Evolutionary conservation across 2,888 invertebrate species (phyloP).

Genomic region (Drosophila multiciliata): DNA sequence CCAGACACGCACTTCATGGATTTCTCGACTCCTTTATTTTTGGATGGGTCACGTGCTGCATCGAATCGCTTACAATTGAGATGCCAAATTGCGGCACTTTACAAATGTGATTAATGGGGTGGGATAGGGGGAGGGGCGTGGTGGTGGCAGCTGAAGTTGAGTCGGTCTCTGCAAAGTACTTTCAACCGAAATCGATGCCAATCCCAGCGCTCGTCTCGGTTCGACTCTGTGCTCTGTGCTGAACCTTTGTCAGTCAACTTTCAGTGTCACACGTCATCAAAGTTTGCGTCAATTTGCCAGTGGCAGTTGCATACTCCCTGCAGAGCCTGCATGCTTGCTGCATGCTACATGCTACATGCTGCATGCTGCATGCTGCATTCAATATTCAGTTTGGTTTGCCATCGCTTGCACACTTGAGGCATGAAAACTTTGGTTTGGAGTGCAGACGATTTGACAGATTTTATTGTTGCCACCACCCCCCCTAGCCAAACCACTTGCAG

Average conservation of each 20-base stretch:
- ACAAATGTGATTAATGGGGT: constrained; percentile 32
- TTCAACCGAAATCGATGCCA: constrained; percentile 14
- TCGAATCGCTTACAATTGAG: constrained; percentile 48
- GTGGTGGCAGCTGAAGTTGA: background rate
- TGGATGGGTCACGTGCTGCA: constrained; percentile 23
- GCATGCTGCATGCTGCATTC: background rate
- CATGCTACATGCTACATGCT: background rate
- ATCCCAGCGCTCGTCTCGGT: constrained; percentile 2
- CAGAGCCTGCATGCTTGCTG: constrained; percentile 24
- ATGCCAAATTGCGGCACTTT: constrained; percentile 63
- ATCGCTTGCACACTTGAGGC: constrained; percentile 39
- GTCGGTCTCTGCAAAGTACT: background rate
- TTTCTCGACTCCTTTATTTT: background rate
- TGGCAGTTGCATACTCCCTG: constrained; percentile 3
- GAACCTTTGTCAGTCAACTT: constrained; percentile 57
- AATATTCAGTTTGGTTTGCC: constrained; percentile 17
- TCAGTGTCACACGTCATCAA: constrained; percentile 78
- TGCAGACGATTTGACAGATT: constrained; percentile 48
- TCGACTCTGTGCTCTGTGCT: background rate
- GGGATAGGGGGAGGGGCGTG: too few relatives aligned
- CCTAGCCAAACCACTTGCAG: background rate
- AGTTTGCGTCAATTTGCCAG: constrained; percentile 47
- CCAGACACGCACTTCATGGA: constrained; percentile 2
- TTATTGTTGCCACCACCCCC: constrained; percentile 30
- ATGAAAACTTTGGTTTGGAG: constrained; percentile 43